phyloP scores from a whole-genome alignment of 1,140 invertebrate genomes.

The Halotydeus destructor region DNA sequence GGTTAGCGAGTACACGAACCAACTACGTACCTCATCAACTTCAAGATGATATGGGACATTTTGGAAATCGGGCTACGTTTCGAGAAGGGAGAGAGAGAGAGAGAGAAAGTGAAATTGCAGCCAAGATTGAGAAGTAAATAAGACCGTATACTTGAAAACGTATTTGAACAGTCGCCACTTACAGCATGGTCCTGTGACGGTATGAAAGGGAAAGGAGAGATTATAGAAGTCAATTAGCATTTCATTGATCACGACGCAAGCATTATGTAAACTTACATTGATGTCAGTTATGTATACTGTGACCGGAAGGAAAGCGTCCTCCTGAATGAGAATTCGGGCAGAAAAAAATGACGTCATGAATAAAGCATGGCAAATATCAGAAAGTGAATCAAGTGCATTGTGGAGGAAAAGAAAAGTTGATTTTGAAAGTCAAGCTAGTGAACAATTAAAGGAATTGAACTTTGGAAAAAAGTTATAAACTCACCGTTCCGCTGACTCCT shows the following conservation, averaged over 20 bases:
- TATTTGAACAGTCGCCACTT: no score
- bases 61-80: slow-evolving; percentile 23
- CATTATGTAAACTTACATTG: no score
- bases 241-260: no score
- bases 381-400: no score
- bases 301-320: slow-evolving; percentile 49
- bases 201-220: no score
- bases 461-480: slow-evolving; percentile 14
- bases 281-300: slow-evolving; percentile 69
- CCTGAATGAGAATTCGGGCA: slow-evolving; percentile 26
- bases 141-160: no score
- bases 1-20: no score
- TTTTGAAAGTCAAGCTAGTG: slow-evolving; percentile 3
- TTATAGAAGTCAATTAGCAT: no score
- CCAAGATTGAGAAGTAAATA: no score
- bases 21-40: slow-evolving; percentile 38
- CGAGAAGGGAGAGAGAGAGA: neutral
- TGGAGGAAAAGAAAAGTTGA: no score
- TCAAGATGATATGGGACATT: slow-evolving; percentile 49
- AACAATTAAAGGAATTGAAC: neutral
- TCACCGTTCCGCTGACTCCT: slow-evolving; percentile 22
- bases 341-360: neutral
- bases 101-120: slow-evolving; percentile 1
- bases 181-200: no score
- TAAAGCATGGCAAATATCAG: neutral